Percentiles rank a stretch among this genome's conserved stretches.
These are phyloP conservation scores for Amphipyra tragopoginis DNA, from an alignment of 2,888 invertebrate genomes.

Conservation along the genomic window DNA sequence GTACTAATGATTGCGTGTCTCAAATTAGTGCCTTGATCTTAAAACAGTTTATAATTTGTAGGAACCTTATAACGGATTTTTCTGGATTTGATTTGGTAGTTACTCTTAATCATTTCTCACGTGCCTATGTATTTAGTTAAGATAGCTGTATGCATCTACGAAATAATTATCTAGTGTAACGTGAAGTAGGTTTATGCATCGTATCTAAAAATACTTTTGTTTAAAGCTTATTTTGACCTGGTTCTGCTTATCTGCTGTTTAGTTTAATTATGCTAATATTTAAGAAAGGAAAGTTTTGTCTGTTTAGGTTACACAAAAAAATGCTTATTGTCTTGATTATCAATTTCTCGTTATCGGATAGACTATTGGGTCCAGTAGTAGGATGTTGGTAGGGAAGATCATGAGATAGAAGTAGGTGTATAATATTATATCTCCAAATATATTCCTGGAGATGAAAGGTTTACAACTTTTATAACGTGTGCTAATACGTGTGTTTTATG, in stretches of 20 bases:
- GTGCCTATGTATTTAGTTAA: constrained; percentile 1
- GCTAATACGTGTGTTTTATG: too few species aligned
- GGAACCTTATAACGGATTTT: constrained; percentile 46
- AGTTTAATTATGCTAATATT: constrained; percentile 11
- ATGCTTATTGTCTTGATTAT: neutral
- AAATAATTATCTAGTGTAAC: constrained; percentile 15
- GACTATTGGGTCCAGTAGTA: neutral
- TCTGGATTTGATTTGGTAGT: constrained; percentile 10
- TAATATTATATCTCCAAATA: neutral
- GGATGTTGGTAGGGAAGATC: neutral
- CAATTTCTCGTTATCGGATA: neutral
- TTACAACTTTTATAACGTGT: neutral
- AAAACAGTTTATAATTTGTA: constrained; percentile 47
- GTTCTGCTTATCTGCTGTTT: constrained; percentile 29
- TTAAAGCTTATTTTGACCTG: constrained; percentile 27
- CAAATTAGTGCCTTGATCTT: constrained; percentile 59
- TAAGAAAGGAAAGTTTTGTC: constrained; percentile 1
- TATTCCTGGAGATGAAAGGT: neutral
- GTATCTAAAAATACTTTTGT: constrained; percentile 35
- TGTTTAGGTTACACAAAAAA: constrained; percentile 3
- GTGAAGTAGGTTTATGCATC: constrained; percentile 36
- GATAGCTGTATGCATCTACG: constrained; percentile 4
- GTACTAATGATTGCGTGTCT: constrained; percentile 49
- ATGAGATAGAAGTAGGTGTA: too few species aligned
- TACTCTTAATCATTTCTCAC: constrained; percentile 10